Conservation (phyloP, 2,113 vertebrate genomes). For the Naja naja region DNA sequence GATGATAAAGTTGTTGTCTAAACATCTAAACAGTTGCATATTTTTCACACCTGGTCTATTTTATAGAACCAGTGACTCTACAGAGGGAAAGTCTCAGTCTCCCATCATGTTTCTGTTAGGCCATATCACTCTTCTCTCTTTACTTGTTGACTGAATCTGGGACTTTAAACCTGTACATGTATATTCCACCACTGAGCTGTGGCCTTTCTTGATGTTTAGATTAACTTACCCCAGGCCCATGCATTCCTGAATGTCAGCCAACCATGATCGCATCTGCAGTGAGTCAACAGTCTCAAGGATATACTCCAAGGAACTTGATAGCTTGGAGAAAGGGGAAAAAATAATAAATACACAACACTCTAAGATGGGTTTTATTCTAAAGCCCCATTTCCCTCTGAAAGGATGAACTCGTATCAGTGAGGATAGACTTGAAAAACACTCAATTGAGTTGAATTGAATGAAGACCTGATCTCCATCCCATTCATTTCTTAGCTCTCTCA, state of each 20-base stretch:
- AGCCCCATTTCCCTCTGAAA: neutral
- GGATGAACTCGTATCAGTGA: neutral
- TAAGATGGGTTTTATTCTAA: neutral
- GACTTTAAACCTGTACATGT: neutral
- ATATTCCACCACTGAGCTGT: neutral
- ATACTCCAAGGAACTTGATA: conserved; percentile 80
- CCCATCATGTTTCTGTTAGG: neutral
- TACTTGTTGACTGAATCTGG: neutral
- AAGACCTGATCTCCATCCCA: neutral
- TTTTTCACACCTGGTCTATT: neutral
- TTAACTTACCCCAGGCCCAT: conserved; percentile 80
- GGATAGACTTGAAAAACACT: neutral
- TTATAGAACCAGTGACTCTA: neutral
- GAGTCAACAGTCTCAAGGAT: conserved; percentile 87
- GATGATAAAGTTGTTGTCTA: neutral
- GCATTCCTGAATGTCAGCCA: conserved; percentile 86
- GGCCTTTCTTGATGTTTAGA: neutral
- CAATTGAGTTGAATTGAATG: neutral
- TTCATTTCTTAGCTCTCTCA: neutral
- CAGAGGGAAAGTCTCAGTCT: neutral
- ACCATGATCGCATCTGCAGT: conserved; percentile 87
- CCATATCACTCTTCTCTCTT: neutral
- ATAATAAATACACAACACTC: neutral
- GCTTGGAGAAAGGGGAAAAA: conserved; percentile 54
- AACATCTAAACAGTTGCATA: neutral